A percentile compares a stretch with the other conserved stretches of the same genome.
These are phyloP conservation scores for Leiothrix lutea DNA, from an alignment of 2,113 vertebrate genomes.

Conservation along the genomic window DNA sequence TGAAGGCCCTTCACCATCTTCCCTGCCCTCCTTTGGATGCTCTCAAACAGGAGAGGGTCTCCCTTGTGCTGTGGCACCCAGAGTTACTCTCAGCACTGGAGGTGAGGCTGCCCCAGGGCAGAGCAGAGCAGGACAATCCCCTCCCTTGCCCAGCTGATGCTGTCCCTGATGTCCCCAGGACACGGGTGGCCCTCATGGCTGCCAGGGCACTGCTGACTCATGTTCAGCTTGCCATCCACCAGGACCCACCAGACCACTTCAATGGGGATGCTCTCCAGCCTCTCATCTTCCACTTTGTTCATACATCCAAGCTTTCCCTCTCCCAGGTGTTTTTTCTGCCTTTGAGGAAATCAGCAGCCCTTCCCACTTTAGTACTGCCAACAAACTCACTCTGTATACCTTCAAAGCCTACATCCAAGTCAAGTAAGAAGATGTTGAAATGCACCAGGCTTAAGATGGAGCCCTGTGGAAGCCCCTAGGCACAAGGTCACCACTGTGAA, in stretches of 20 bases:
- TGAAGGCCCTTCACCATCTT: background rate
- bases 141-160: accelerated
- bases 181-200: accelerated
- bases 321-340: background rate
- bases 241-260: background rate
- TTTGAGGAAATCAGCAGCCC: background rate
- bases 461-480: background rate
- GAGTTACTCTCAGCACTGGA: accelerated
- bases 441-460: background rate
- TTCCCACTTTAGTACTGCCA: background rate
- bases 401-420: background rate
- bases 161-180: background rate
- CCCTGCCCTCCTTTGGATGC: accelerated
- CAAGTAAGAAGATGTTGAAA: background rate
- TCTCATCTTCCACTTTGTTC: background rate
- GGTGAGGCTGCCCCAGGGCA: background rate
- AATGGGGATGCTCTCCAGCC: background rate
- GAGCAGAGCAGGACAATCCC: background rate
- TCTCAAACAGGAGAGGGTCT: accelerated
- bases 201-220: background rate
- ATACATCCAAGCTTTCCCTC: background rate
- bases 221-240: accelerated
- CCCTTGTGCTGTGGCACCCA: background rate
- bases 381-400: background rate
- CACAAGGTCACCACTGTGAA: background rate